Evolutionary conservation across 2,113 vertebrate species (phyloP).

Genomic region (Empidonax alnorum): DNA sequence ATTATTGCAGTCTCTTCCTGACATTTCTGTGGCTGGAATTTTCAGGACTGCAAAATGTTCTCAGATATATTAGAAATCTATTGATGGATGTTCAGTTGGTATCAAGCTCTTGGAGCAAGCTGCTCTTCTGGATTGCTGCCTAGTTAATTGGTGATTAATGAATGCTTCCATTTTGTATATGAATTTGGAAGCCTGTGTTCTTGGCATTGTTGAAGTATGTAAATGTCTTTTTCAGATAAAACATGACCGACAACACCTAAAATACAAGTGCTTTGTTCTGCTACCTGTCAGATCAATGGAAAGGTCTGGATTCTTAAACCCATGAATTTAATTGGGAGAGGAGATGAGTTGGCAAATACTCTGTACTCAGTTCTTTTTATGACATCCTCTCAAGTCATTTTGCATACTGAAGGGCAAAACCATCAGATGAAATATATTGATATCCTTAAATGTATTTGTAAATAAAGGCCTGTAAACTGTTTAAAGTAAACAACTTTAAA

Average conservation of each 20-base stretch:
- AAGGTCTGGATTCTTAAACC: not conserved
- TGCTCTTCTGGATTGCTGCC: constrained; percentile 21
- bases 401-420: not conserved
- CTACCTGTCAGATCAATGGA: constrained; percentile 20
- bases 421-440: not conserved
- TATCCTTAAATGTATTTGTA: not conserved
- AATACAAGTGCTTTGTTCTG: constrained; percentile 41
- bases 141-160: constrained; percentile 29
- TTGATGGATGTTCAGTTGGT: constrained; percentile 53
- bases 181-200: constrained; percentile 14
- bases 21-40: not conserved
- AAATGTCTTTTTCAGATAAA: constrained; percentile 46
- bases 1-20: not conserved
- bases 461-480: not conserved
- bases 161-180: constrained; percentile 24
- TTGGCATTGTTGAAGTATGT: constrained; percentile 7
- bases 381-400: not conserved
- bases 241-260: constrained; percentile 47
- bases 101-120: constrained; percentile 27
- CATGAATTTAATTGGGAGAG: not conserved
- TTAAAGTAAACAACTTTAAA: not conserved
- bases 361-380: not conserved
- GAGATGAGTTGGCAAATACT: not conserved
- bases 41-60: constrained; percentile 12
- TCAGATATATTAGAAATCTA: not conserved